Evolutionary conservation across 2,113 vertebrate genomes (phyloP), one percentile per base, ranked within the genome.

Genomic region (Pithys albifrons): DNA sequence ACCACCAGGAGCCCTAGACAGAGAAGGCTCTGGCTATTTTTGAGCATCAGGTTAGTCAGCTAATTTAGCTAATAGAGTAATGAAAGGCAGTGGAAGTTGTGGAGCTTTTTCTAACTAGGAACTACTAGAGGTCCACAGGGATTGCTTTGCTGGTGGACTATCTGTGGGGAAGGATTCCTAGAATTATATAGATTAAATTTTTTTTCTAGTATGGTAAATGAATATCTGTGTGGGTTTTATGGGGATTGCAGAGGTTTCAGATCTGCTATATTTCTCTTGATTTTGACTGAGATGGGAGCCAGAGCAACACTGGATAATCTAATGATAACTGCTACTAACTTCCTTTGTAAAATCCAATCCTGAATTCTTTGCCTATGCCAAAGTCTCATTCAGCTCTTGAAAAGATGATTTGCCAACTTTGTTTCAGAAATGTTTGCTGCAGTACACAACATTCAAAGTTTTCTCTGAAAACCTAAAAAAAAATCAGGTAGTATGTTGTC

Each of bases 271-370:
- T 46, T 90, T 93, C 18, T 87, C 19, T 52, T 46, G 25, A 15
- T 74, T 10, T 0, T 78, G 19, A 52, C 51, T 73, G 55, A 84
- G 55, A 73, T 70, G 54, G 28, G 33, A 93, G 14, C 31, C 33
- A 10, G n/a, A 80, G 23, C 7, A 20, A 57, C 1, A 0, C 0
- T 18, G 7, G 22, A 61, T 89, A 24, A n/a, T 59, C 22, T 51
- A 37, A 49, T 2, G 14, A 70, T 27, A 78, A 27, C 46, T 85
- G 65, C 45, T 65, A 2, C 51, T 31, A 33, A 43, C 27, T 74
- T 46, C 29, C 15, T 77, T 54, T 39, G n/a, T 74, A 66, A 92
- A 85, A 57, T 31, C 14, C 51, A 66, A 6, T 78, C 45, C 46
- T 74, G 39, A 64, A 48, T 61, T 66, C 23, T 81, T 81, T 70